Evolutionary conservation across 2,797 vertebrate genomes (phyloP).

Genomic region (Coranthus polyacanthus): DNA sequence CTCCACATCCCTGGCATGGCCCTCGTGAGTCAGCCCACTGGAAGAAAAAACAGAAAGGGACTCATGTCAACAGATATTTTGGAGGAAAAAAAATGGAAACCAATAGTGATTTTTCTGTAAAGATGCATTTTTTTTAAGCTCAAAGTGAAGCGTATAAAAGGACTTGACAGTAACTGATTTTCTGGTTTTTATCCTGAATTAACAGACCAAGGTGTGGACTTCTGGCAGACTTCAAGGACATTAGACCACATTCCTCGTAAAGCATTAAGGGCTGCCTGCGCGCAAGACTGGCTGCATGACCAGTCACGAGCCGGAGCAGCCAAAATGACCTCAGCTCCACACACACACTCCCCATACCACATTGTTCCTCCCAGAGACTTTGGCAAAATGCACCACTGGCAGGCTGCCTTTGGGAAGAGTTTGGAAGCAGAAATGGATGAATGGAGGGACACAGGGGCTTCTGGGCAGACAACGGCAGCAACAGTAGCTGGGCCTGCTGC

Average conservation of each 20-base stretch:
- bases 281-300: constrained; percentile 83
- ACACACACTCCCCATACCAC: constrained; percentile 48
- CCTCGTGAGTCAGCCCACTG: constrained; percentile 95
- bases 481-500: constrained; percentile 83
- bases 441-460: constrained; percentile 80
- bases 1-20: constrained; percentile 95
- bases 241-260: constrained; percentile 70
- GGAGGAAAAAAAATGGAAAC: neutral
- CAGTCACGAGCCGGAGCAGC: constrained; percentile 81
- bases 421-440: constrained; percentile 79
- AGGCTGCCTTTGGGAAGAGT: constrained; percentile 78
- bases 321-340: constrained; percentile 74
- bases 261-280: constrained; percentile 69
- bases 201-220: constrained; percentile 64
- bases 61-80: neutral
- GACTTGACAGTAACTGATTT: constrained; percentile 47
- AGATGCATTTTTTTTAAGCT: too few species aligned
- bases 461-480: constrained; percentile 81
- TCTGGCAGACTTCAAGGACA: constrained; percentile 58
- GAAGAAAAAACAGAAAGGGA: constrained; percentile 18
- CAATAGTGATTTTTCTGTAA: neutral
- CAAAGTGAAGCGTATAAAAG: constrained; percentile 26
- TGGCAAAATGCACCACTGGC: constrained; percentile 80
- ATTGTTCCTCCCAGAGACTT: constrained; percentile 71
- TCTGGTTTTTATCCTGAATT: constrained; percentile 40